A percentile compares a stretch with the other conserved stretches of the same genome.
phyloP scores from a whole-genome alignment of 2,888 invertebrate genomes.

The Leucoptera coffeella region DNA sequence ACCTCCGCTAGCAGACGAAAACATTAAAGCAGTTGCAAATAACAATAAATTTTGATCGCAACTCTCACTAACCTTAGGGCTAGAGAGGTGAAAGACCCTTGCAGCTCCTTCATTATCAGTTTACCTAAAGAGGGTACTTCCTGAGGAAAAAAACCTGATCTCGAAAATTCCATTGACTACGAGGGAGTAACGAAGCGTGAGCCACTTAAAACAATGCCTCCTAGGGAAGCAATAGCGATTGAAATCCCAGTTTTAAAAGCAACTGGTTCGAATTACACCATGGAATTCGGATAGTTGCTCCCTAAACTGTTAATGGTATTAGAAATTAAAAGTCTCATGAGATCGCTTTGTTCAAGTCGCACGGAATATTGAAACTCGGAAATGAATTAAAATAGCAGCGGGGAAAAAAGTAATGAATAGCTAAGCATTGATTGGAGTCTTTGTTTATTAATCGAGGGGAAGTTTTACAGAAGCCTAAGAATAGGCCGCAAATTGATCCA shows the following conservation, averaged over 20 bases:
- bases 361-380: background rate
- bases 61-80: constrained; percentile 24
- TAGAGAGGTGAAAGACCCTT: constrained; percentile 12
- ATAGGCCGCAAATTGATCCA: constrained; percentile 41
- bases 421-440: constrained; percentile 1
- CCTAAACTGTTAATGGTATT: no score
- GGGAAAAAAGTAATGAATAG: no score
- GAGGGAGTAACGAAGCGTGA: constrained; percentile 46
- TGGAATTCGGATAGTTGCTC: no score
- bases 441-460: constrained; percentile 3
- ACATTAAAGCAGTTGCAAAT: constrained; percentile 26
- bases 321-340: no score
- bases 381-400: no score
- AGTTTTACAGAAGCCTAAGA: constrained; percentile 10
- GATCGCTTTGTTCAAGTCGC: no score
- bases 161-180: constrained; percentile 31
- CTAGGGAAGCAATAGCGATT: constrained; percentile 19
- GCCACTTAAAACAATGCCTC: constrained; percentile 51
- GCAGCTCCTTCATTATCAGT: constrained; percentile 41
- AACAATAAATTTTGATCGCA: constrained; percentile 41
- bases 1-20: constrained; percentile 26
- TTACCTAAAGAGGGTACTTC: constrained; percentile 36
- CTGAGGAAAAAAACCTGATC: constrained; percentile 31
- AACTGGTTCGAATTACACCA: no score
- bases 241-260: constrained; percentile 31